phyloP scores from a whole-genome alignment of 2,113 vertebrate species.

The Psittacula cyanocephala region DNA sequence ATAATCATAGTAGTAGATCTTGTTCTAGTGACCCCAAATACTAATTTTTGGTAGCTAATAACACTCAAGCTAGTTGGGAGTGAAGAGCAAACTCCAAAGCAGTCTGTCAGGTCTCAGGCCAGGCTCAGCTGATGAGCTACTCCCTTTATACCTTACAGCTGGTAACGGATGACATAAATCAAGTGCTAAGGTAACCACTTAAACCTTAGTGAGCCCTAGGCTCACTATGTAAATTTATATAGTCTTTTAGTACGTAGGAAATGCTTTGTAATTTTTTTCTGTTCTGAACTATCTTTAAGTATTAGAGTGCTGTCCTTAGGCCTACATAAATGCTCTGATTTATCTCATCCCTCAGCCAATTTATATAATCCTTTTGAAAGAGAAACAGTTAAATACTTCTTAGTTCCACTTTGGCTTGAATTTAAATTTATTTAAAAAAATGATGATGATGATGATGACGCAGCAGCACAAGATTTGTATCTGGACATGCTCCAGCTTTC shows the following conservation, averaged over 20 bases:
- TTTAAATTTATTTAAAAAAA: background rate
- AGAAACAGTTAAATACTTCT: background rate
- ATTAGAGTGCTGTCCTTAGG: background rate
- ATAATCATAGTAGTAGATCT: background rate
- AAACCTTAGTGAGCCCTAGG: background rate
- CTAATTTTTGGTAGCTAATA: background rate
- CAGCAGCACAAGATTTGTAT: background rate
- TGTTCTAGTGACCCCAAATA: conserved; percentile 6
- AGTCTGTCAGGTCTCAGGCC: background rate
- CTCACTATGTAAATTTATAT: background rate
- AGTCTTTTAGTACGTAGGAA: background rate
- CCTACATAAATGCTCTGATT: background rate
- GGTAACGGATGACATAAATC: background rate
- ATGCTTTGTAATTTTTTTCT: background rate
- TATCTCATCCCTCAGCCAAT: background rate
- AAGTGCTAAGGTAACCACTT: background rate
- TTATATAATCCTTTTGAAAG: background rate
- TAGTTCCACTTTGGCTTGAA: background rate
- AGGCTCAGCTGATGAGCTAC: background rate
- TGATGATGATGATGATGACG: background rate
- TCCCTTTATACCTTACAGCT: background rate
- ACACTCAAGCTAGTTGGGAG: background rate
- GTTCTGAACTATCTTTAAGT: background rate
- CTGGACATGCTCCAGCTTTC: background rate
- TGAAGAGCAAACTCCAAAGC: background rate